Evolutionary conservation across 2,113 vertebrate species (phyloP), one percentile per base, ranked within the genome.

Genomic region (Emberiza fucata): DNA sequence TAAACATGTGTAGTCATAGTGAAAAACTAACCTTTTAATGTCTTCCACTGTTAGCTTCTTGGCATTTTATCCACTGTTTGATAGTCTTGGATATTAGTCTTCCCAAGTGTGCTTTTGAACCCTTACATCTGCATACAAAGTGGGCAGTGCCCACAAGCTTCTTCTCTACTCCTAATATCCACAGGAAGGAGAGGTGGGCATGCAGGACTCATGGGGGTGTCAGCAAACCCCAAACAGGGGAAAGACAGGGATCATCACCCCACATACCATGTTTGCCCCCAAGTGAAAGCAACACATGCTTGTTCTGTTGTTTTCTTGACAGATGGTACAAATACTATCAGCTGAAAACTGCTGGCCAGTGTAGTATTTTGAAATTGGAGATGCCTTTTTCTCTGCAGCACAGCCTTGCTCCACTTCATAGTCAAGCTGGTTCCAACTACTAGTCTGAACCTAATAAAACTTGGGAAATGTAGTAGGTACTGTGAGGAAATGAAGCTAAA

Each of bases 101-200:
- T 47, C 12, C 19, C 21, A 39, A 29, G 5, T 12, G 13, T 68
- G n/a, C 21, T 81, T 88, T 68, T 85, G 15, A 77, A 40, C 14
- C 75, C 5, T 5, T 21, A 14, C 3, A 7, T 37, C 23, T 50
- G 39, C 79, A 21, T 40, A n/a, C 4, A 45, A 69, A 70, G 7
- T 13, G 9, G 6, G 25, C 23, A 72, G 29, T 27, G 22, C 22
- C 25, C 12, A 37, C 0, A 2, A 54, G 12, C 11, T 47, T 0
- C n/a, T 78, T 42, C 22, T 69, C 16, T 42, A 5, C 24, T 80
- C 47, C 42, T 28, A 22, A 21, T 59, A 27, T 7, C 33, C 22
- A 13, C 11, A 47, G 57, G 35, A 53, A 35, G 45, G 47, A 47
- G 61, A 83, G 21, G 18, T 44, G 78, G 42, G 15, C 11, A 21